Base-by-base conservation (phyloP, 2,113 vertebrate species). In the Casuarius casuarius region DNA sequence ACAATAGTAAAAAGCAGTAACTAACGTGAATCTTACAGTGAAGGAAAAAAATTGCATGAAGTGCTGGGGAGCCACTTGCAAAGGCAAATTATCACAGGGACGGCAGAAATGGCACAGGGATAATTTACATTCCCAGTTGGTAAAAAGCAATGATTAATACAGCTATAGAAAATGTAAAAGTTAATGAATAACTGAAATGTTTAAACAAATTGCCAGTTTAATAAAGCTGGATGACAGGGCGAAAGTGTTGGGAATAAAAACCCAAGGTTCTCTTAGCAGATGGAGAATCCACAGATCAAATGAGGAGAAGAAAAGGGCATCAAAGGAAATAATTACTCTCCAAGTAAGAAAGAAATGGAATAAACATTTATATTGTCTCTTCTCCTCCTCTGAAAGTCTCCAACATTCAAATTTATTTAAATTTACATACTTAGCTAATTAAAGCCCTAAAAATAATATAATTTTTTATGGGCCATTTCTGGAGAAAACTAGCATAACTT, bases 371-470 rank as follows among this genome's bases (percentile, higher is more conserved):
- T 79, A 95, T 48, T 88, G 59, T 63, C 88, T 93, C 89, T 68
- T 72, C 46, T 48, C 77, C 73, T 26, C 9, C 62, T 68, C 11
- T n/a, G 56, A 84, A 82, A 6, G 19, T 70, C 77, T 93, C 74
- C 48, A 84, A 96, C 94, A 81, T 13, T 88, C 33, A 89, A 75
- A 95, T 84, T 93, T 92, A 84, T 94, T 95, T 88, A 61, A 63
- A 84, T 92, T 95, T 92, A 91, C 75, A 83, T 44, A 84, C 65
- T 96, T 90, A 84, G 35, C 91, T 96, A 96, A 97, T 96, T 96
- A 95, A 96, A 91, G 61, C 61, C 70, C 82, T 87, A 86, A 84
- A 91, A 96, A 96, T 90, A 94, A 93, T 92, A 76, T 54, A 84
- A 83, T 40, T 44, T 92, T 96, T 97, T 83, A 96, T 93, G 91